Conservation (phyloP, 2,113 vertebrate species). For the Micromys minutus region DNA sequence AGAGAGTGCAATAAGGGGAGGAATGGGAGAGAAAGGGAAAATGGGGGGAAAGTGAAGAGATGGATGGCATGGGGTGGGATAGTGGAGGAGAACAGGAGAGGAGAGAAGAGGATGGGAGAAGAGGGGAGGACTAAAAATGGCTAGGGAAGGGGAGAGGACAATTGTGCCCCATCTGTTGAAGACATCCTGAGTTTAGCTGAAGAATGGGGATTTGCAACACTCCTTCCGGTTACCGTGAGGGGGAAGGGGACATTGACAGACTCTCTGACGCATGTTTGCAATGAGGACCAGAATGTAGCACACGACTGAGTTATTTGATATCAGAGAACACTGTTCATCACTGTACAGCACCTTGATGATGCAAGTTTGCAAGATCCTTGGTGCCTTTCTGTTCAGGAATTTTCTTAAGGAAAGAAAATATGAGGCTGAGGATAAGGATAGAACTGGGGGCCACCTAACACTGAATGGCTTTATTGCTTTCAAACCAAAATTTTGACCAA, state of each 20-base stretch:
- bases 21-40: background rate
- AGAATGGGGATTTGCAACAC: background rate
- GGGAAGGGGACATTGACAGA: background rate
- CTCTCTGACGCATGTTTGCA: background rate
- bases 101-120: background rate
- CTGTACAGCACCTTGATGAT: background rate
- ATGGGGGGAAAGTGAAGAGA: background rate
- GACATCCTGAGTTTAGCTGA: background rate
- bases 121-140: background rate
- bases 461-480: constrained; percentile 63
- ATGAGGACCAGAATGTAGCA: background rate
- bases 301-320: background rate
- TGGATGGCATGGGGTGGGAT: background rate
- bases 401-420: constrained; percentile 12
- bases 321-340: background rate
- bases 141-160: background rate
- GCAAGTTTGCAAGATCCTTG: background rate
- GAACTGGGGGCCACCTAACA: constrained; percentile 24
- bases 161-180: background rate
- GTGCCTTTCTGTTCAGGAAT: background rate
- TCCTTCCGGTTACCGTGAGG: background rate
- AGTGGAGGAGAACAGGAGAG: rapidly evolving
- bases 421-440: constrained; percentile 25
- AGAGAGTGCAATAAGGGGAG: background rate
- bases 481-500: constrained; percentile 71